These are phyloP conservation scores for Conomelus anceps DNA, from an alignment of 2,888 invertebrate species.

Conservation along the genomic window DNA sequence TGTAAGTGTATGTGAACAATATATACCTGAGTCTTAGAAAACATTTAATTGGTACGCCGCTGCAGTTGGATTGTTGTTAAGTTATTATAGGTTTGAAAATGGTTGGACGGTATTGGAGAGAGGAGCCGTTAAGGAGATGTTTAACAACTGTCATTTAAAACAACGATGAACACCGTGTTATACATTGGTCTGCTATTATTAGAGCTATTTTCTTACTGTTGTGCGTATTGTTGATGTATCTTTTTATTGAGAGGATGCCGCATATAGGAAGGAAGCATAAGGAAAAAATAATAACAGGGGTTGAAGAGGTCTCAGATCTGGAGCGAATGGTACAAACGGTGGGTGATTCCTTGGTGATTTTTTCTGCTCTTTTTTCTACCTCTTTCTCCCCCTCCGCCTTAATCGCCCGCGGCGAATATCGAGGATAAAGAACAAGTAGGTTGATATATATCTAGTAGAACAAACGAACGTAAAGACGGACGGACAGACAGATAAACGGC, in stretches of 20 bases:
- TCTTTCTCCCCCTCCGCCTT: background rate
- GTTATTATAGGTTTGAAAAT: background rate
- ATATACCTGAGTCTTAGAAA: background rate
- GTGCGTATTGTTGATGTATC: background rate
- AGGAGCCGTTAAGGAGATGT: background rate
- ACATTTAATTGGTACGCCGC: background rate
- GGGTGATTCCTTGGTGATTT: background rate
- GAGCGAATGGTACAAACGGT: background rate
- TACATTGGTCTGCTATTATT: background rate
- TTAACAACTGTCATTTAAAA: background rate
- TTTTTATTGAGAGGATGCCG: background rate
- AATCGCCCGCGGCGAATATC: background rate
- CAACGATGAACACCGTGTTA: background rate
- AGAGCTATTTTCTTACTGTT: background rate
- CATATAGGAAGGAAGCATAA: background rate
- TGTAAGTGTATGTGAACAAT: background rate
- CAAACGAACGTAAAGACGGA: background rate
- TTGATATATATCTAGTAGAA: background rate
- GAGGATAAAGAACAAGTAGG: background rate
- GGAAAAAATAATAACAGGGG: background rate
- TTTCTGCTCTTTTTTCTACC: background rate
- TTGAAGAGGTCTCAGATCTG: background rate
- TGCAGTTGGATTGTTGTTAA: background rate
- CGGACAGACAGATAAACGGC: background rate
- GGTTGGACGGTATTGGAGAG: too few species aligned